Evolutionary conservation across 1,140 invertebrate species (phyloP).

Genomic region (Drosophila novamexicana): DNA sequence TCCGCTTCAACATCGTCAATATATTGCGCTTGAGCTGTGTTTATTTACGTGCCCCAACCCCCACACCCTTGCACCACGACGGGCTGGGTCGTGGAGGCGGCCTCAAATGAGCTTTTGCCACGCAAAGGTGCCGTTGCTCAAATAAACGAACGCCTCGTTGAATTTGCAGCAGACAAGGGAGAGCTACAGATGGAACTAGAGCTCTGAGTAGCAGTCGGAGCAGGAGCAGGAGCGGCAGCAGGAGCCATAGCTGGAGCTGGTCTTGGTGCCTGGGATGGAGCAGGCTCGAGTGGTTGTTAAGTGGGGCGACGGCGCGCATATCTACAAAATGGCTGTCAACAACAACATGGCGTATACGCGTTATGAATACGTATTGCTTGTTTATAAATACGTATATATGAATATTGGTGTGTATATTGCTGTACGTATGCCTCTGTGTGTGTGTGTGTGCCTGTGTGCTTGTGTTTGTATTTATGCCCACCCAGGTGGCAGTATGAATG

Average conservation of each 20-base stretch:
- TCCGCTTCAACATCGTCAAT: conserved; percentile 80
- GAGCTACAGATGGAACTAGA: conserved; percentile 4
- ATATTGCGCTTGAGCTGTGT: conserved; percentile 80
- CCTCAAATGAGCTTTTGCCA: conserved; percentile 77
- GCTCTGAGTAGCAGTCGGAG: conserved; percentile 7
- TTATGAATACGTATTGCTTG: conserved; percentile 81
- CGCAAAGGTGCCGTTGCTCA: conserved; percentile 76
- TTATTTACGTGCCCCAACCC: conserved; percentile 66
- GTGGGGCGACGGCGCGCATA: conserved; percentile 67
- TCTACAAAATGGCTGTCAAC: conserved; percentile 81
- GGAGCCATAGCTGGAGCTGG: neutral
- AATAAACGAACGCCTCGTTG: conserved; percentile 80
- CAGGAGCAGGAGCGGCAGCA: conserved; percentile 5
- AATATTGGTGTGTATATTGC: neutral
- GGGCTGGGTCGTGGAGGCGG: neutral
- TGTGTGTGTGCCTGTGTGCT: conserved; percentile 9
- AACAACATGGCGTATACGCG: conserved; percentile 81
- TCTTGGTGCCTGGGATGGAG: conserved; percentile 5
- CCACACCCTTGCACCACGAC: neutral
- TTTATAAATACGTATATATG: conserved; percentile 41
- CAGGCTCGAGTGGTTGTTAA: conserved; percentile 45
- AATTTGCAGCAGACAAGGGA: conserved; percentile 45
- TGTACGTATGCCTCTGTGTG: neutral
- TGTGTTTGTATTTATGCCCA: conserved; percentile 1
- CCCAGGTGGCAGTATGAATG: conserved; percentile 10